Evolutionary conservation across 1,140 invertebrate genomes (phyloP).

Genomic region (Orius insidiosus): DNA sequence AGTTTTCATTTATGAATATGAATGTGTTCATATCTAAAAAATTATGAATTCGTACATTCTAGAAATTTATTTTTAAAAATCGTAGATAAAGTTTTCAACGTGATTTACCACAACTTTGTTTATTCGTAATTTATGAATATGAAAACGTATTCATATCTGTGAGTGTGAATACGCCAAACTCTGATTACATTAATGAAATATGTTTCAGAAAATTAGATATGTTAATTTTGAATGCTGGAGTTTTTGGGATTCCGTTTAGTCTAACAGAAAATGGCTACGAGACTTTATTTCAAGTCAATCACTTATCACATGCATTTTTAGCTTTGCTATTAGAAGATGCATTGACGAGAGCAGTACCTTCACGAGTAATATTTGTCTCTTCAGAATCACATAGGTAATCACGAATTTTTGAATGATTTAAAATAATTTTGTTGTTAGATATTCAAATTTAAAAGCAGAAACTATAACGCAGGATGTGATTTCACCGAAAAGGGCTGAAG

Average conservation of each 20-base stretch:
- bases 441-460: conserved; percentile 37
- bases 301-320: conserved; percentile 72
- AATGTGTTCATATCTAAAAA: too few relatives aligned
- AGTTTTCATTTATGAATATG: not conserved
- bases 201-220: conserved; percentile 56
- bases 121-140: too few relatives aligned
- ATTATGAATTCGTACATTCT: too few relatives aligned
- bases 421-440: conserved; percentile 37
- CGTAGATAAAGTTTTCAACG: too few relatives aligned
- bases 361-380: conserved; percentile 69
- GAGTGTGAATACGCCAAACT: too few relatives aligned
- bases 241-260: conserved; percentile 59
- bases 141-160: too few relatives aligned
- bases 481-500: conserved; percentile 31
- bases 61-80: too few relatives aligned
- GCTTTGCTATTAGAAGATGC: conserved; percentile 50
- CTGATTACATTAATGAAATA: too few relatives aligned
- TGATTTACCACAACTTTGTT: too few relatives aligned
- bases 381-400: conserved; percentile 80
- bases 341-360: conserved; percentile 39
- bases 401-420: not conserved
- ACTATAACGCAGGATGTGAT: conserved; percentile 40
- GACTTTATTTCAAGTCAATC: conserved; percentile 71
- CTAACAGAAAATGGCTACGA: conserved; percentile 76
- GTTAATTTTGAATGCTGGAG: conserved; percentile 80